Conservation (phyloP, 2,888 invertebrate genomes). For the Cryptocephalus primarius region DNA sequence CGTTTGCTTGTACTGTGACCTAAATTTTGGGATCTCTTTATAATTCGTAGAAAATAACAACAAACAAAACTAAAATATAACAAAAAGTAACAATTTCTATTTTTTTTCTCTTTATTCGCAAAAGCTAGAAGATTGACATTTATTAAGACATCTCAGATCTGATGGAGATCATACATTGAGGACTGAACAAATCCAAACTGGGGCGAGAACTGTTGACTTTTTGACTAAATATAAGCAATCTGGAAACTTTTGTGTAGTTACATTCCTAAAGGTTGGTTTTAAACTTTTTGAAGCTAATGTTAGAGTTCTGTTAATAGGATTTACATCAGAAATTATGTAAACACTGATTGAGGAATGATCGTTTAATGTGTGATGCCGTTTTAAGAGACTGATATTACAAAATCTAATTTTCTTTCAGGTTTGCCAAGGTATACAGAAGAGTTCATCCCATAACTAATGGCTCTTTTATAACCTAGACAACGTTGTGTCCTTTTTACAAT, state of each 20-base stretch:
- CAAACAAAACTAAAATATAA: slow-evolving; percentile 17
- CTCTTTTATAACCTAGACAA: too few relatives aligned
- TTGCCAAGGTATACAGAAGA: too few relatives aligned
- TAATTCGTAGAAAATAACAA: slow-evolving; percentile 15
- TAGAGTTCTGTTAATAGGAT: too few relatives aligned
- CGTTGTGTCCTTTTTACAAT: too few relatives aligned
- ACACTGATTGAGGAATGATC: not conserved
- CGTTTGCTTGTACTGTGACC: slow-evolving; percentile 5
- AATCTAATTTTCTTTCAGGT: too few relatives aligned
- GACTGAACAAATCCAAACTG: too few relatives aligned
- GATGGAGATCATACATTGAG: too few relatives aligned
- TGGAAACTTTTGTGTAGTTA: not conserved
- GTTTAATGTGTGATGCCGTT: not conserved
- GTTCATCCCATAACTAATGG: too few relatives aligned
- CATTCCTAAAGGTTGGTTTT: too few relatives aligned
- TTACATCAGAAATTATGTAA: too few relatives aligned
- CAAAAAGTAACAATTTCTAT: slow-evolving; percentile 18
- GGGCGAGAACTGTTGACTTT: not conserved
- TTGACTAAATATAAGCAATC: not conserved
- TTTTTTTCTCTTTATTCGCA: not conserved
- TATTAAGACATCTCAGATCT: too few relatives aligned
- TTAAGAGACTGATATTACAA: not conserved
- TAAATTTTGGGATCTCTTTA: slow-evolving; percentile 7
- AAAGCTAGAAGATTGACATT: not conserved
- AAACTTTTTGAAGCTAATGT: too few relatives aligned